These are phyloP conservation scores for Junonia oenone DNA, from an alignment of 2,888 invertebrate species.

Conservation along the genomic window DNA sequence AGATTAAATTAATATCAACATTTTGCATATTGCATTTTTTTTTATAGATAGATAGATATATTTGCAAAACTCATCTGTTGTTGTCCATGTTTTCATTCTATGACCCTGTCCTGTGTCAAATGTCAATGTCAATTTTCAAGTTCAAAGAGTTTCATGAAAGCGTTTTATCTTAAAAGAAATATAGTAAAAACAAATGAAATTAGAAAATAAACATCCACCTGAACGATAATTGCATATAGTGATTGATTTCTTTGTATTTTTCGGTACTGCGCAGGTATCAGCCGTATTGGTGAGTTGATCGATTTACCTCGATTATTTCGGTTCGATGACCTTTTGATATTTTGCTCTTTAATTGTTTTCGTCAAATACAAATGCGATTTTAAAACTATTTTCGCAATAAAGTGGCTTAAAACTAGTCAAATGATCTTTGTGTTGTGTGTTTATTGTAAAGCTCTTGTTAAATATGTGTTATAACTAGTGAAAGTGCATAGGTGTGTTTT, in stretches of 20 bases:
- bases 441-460: neutral
- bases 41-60: too few species aligned
- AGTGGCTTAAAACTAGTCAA: neutral
- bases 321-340: constrained; percentile 25
- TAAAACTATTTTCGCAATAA: neutral
- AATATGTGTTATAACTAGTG: neutral
- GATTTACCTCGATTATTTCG: constrained; percentile 19
- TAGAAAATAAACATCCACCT: neutral
- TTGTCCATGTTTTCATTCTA: neutral
- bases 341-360: neutral
- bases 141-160: constrained; percentile 6
- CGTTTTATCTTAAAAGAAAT: neutral
- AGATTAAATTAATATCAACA: too few species aligned
- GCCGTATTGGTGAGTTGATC: constrained; percentile 19
- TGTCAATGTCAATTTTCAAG: constrained; percentile 28
- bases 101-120: constrained; percentile 14
- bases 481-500: neutral
- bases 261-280: constrained; percentile 9
- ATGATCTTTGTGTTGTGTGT: neutral
- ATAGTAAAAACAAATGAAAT: neutral
- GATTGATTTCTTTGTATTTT: constrained; percentile 5
- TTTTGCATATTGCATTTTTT: too few species aligned
- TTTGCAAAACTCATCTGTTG: too few species aligned
- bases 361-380: neutral
- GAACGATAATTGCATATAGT: neutral